phyloP scores from a whole-genome alignment of 1,140 invertebrate species.

The Araneus ventricosus region DNA sequence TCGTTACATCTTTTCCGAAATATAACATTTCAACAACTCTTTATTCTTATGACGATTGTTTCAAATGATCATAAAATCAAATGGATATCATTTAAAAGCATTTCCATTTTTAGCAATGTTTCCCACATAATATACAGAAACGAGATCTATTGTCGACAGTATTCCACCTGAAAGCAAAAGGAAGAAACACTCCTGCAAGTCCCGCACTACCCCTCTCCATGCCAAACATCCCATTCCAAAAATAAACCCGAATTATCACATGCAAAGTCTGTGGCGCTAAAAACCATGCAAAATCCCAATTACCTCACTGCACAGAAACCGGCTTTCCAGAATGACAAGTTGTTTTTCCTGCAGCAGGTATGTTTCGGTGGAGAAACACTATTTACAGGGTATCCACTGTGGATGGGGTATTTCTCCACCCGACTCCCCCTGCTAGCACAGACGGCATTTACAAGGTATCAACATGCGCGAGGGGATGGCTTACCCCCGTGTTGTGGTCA shows the following conservation, averaged over 20 bases:
- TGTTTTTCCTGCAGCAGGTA: constrained; percentile 19
- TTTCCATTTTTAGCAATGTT: too few relatives aligned
- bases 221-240: neutral
- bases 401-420: constrained; percentile 5
- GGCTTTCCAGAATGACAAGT: neutral
- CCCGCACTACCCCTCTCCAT: neutral
- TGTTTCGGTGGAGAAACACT: neutral
- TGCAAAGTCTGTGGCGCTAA: neutral
- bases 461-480: constrained; percentile 20
- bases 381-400: constrained; percentile 36
- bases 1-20: too few relatives aligned
- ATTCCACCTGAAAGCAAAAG: neutral
- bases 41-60: too few relatives aligned
- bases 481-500: neutral
- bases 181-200: neutral
- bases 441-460: constrained; percentile 29
- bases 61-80: too few relatives aligned
- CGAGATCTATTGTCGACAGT: neutral
- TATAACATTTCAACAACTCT: too few relatives aligned
- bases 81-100: too few relatives aligned
- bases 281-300: neutral
- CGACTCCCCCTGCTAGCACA: neutral
- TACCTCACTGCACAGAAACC: neutral
- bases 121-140: too few relatives aligned
- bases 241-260: constrained; percentile 12